Conservation (phyloP, 2,888 invertebrate species). For the Scelioninae gen. 1 region DNA sequence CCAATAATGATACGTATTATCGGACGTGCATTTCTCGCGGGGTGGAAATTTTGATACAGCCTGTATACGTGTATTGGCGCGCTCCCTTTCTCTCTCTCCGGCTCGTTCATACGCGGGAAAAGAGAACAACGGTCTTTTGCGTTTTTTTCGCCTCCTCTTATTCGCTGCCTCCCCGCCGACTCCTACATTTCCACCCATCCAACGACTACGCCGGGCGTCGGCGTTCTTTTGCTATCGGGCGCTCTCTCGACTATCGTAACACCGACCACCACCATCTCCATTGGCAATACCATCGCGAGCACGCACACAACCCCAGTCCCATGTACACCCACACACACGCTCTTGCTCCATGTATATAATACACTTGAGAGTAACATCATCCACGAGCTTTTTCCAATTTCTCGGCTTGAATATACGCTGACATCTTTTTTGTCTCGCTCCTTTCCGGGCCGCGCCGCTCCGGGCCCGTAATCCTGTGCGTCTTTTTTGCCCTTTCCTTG, state of each 20-base stretch:
- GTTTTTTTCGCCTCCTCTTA: slow-evolving; percentile 70
- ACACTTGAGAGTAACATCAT: slow-evolving; percentile 71
- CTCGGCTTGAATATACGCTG: slow-evolving; percentile 59
- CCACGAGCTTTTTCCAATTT: slow-evolving; percentile 69
- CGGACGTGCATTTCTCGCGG: slow-evolving; percentile 47
- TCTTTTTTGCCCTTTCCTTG: no score
- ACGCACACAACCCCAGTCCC: slow-evolving; percentile 21
- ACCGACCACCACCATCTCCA: slow-evolving; percentile 69
- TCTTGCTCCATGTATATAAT: slow-evolving; percentile 53
- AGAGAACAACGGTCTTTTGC: slow-evolving; percentile 71
- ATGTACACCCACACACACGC: slow-evolving; percentile 14
- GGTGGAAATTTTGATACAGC: slow-evolving; percentile 63
- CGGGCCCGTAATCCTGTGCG: no score
- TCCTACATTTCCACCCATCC: slow-evolving; percentile 70
- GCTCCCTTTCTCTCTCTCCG: slow-evolving; percentile 32
- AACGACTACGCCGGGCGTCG: slow-evolving; percentile 69
- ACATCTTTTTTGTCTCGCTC: slow-evolving; percentile 61
- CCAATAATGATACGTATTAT: slow-evolving; percentile 60
- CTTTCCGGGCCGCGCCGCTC: slow-evolving; percentile 19
- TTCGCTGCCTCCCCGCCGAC: slow-evolving; percentile 70
- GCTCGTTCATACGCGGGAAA: slow-evolving; percentile 55
- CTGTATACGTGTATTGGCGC: slow-evolving; percentile 41
- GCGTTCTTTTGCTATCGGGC: slow-evolving; percentile 72
- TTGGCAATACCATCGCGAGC: slow-evolving; percentile 67
- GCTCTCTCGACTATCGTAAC: slow-evolving; percentile 72